These are phyloP conservation scores for Poeciliopsis gracilis DNA, from an alignment of 2,797 vertebrate genomes.

Conservation along the genomic window DNA sequence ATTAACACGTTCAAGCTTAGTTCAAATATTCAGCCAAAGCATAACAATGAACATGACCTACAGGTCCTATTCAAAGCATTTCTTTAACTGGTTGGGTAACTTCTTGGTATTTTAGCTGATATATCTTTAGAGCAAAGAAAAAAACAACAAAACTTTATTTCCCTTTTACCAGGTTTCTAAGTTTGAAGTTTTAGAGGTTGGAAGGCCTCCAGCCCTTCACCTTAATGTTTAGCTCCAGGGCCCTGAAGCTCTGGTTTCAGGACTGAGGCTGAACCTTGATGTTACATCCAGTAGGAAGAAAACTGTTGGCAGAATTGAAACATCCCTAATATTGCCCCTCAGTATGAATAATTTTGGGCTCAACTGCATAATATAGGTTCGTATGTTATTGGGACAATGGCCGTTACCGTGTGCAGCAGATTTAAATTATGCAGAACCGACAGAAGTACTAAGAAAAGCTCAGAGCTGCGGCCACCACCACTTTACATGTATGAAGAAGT, in stretches of 20 bases:
- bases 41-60: background rate
- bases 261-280: background rate
- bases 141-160: no score
- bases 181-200: background rate
- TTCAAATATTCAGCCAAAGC: background rate
- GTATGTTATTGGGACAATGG: background rate
- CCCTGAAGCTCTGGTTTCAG: background rate
- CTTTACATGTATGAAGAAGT: background rate
- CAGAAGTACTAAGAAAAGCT: background rate
- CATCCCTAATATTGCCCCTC: background rate
- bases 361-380: background rate
- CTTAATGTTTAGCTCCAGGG: background rate
- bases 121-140: background rate
- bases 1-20: background rate
- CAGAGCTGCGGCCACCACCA: background rate
- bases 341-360: background rate
- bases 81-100: background rate
- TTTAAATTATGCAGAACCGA: background rate
- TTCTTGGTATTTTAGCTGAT: background rate
- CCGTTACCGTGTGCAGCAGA: background rate
- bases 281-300: background rate
- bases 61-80: background rate
- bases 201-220: background rate
- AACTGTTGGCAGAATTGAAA: background rate
- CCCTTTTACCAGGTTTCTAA: background rate